Conservation (phyloP, 2,888 invertebrate genomes). For the Cheilosia vernalis region DNA sequence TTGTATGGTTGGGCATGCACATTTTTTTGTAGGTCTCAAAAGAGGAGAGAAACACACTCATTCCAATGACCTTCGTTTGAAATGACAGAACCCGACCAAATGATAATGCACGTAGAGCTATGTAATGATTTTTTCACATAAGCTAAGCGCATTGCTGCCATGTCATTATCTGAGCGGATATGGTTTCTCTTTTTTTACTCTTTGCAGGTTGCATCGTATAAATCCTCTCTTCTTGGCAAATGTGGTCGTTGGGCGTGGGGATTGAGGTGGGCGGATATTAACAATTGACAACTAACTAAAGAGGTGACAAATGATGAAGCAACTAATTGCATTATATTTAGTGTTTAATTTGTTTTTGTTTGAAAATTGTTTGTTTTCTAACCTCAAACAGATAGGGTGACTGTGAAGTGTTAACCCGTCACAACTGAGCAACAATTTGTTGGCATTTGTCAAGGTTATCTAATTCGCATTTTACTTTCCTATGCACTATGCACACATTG, state of each 20-base stretch:
- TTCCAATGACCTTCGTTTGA: constrained; percentile 60
- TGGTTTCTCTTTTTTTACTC: constrained; percentile 16
- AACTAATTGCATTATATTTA: constrained; percentile 29
- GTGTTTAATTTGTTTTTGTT: constrained; percentile 19
- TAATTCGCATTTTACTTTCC: constrained; percentile 58
- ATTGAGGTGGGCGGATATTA: too few species aligned
- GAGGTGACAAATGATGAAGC: constrained; percentile 7
- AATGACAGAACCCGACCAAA: constrained; percentile 41
- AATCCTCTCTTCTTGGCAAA: too few species aligned
- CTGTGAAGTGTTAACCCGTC: constrained; percentile 3
- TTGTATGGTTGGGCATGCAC: constrained; percentile 17
- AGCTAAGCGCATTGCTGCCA: constrained; percentile 12
- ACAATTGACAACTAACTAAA: too few species aligned
- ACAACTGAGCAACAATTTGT: constrained; percentile 55
- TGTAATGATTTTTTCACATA: constrained; percentile 21
- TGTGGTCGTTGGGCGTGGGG: too few species aligned
- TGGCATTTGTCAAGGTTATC: constrained; percentile 67
- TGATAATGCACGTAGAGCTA: constrained; percentile 39
- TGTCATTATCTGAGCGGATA: constrained; percentile 38
- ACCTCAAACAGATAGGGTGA: neutral
- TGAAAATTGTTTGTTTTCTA: constrained; percentile 2
- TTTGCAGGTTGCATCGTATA: too few species aligned
- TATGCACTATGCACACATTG: constrained; percentile 17
- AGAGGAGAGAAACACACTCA: constrained; percentile 11
- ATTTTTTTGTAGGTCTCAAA: constrained; percentile 28